Base-by-base conservation (phyloP, 1,140 invertebrate genomes). In the Drosophila oshimai region DNA sequence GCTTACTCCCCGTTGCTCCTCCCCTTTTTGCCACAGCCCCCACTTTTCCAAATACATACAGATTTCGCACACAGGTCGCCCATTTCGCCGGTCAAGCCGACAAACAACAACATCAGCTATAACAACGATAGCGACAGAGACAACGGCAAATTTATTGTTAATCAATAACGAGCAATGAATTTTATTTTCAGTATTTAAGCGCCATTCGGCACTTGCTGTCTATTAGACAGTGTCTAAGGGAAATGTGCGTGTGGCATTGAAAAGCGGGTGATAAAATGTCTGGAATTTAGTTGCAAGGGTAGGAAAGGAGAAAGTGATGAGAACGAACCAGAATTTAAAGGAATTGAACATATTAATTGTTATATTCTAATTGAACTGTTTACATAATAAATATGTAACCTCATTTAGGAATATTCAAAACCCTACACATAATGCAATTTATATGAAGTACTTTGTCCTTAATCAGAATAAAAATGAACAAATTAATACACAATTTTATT, bases 61-160 rank as follows among this genome's bases (percentile, higher is more conserved):
- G 7, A 50, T 28, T 10, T 22, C 15, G 24, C 29, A 41, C 33
- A 65, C 60, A 65, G 33, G 42, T 65, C 58, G 58, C 42, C 33
- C 53, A 61, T 60, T 61, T 71, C 29, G 53, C 36, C 67, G 67
- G 65, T 42, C 51, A 70, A 70, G 51, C 47, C 39, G 37, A 68
- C 39, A 68, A 53, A 36, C 47, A 36, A 58, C 53, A 62, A 61
- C 22, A 31, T 22, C 13, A 26, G 5, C 36, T 20, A 42, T 26
- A 58, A 62, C 61, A 24, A 42, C 58, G 28, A 26, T 41, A 33
- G 36, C 57, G 17, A 28, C 61, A 67, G 51, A 50, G 54, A 18
- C 37, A 61, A 22, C 57, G 34, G 65, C 64, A 29, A 71, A 71
- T 71, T 71, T 71, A 71, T 71, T 42, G 44, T 71, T 71, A 71